These are phyloP conservation scores for Epizoanthus scotinus DNA, from an alignment of 92 coral and sea anemone species.

Conservation along the genomic window DNA sequence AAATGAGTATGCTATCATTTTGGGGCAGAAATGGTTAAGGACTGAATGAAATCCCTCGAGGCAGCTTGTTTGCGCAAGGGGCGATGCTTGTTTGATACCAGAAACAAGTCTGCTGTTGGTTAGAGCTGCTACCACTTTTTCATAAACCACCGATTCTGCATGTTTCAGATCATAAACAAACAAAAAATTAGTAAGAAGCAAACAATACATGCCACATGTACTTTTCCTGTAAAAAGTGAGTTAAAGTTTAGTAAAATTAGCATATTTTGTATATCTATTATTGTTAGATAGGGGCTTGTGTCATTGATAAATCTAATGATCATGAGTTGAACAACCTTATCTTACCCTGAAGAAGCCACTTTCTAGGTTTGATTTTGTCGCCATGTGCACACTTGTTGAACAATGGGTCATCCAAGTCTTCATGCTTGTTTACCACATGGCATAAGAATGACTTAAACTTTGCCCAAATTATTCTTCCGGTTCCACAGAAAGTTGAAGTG, in stretches of 20 bases:
- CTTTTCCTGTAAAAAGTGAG: too few relatives aligned
- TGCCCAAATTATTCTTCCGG: slow-evolving; percentile 46
- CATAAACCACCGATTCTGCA: not conserved
- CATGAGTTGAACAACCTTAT: too few relatives aligned
- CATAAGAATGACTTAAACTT: slow-evolving; percentile 52
- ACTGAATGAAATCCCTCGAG: slow-evolving; percentile 44
- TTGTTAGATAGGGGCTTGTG: too few relatives aligned
- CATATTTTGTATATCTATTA: too few relatives aligned
- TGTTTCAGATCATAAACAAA: too few relatives aligned
- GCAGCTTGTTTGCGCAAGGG: slow-evolving; percentile 49
- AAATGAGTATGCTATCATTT: slow-evolving; percentile 39
- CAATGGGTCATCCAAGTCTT: slow-evolving; percentile 41
- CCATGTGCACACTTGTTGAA: slow-evolving; percentile 52
- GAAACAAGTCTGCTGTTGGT: slow-evolving; percentile 23
- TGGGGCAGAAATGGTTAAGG: slow-evolving; percentile 42
- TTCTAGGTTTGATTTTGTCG: slow-evolving; percentile 45
- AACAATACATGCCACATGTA: too few relatives aligned
- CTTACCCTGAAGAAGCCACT: slow-evolving; percentile 61
- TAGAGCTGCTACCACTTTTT: too few relatives aligned
- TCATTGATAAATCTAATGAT: too few relatives aligned
- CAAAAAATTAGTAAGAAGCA: too few relatives aligned
- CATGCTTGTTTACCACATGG: slow-evolving; percentile 39
- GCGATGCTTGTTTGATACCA: slow-evolving; percentile 42
- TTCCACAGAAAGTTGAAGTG: slow-evolving; percentile 56
- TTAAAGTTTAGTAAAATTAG: too few relatives aligned